A percentile compares a stretch with the other conserved stretches of the same genome.
Conservation (phyloP, 2,888 invertebrate species). For the Sphaerophoria rueppellii region DNA sequence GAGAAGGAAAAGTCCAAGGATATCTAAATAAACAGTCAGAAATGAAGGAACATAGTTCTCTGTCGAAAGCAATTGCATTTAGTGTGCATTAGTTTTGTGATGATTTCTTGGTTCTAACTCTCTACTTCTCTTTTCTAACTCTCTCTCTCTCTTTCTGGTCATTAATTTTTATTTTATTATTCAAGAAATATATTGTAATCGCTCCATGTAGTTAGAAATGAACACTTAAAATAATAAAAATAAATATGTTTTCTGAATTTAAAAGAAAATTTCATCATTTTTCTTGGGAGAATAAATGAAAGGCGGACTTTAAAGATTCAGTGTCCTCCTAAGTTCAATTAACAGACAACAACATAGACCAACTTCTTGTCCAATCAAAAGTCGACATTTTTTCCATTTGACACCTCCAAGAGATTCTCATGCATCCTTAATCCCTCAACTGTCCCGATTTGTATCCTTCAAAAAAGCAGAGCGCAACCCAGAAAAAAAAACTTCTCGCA, state of each 20-base stretch:
- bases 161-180: conserved; percentile 68
- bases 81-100: conserved; percentile 72
- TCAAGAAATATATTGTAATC: conserved; percentile 43
- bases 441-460: background rate
- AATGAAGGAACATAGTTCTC: conserved; percentile 33
- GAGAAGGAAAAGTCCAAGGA: conserved; percentile 2
- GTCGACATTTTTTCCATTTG: conserved; percentile 40
- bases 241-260: conserved; percentile 35
- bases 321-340: conserved; percentile 41
- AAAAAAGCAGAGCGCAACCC: background rate
- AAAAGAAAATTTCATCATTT: background rate
- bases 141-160: conserved; percentile 51
- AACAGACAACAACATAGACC: conserved; percentile 58
- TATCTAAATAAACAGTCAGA: background rate
- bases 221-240: conserved; percentile 51
- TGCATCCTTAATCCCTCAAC: conserved; percentile 53
- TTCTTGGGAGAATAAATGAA: background rate
- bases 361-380: conserved; percentile 67
- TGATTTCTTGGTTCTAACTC: conserved; percentile 54
- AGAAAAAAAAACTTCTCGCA: background rate
- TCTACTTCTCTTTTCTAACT: background rate
- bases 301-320: too few relatives aligned
- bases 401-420: conserved; percentile 42
- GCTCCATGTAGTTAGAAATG: conserved; percentile 39
- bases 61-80: conserved; percentile 70